phyloP scores from a whole-genome alignment of 2,888 invertebrate species.

The Cheilosia vernalis region DNA sequence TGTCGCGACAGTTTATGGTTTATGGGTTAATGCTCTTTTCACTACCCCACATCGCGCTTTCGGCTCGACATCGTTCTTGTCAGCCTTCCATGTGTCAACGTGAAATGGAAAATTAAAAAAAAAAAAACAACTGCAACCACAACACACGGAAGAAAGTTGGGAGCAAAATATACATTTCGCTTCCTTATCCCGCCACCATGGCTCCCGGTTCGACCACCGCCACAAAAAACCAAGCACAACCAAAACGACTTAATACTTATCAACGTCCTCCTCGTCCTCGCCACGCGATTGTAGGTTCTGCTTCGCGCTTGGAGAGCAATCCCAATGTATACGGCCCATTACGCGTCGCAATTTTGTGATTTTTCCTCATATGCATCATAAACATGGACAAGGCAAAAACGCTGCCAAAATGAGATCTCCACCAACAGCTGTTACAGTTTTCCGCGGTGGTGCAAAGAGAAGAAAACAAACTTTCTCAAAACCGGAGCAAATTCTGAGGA shows the following conservation, averaged over 20 bases:
- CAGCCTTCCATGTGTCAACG: slow-evolving; percentile 54
- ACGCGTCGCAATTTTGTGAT: slow-evolving; percentile 49
- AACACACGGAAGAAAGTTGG: slow-evolving; percentile 51
- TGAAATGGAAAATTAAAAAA: slow-evolving; percentile 44
- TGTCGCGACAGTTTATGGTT: slow-evolving; percentile 57
- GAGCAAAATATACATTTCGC: slow-evolving; percentile 56
- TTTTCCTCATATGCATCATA: slow-evolving; percentile 66
- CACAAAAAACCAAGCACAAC: slow-evolving; percentile 19
- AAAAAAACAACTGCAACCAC: slow-evolving; percentile 11
- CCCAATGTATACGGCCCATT: slow-evolving; percentile 49
- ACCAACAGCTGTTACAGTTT: slow-evolving; percentile 66
- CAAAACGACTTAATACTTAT: slow-evolving; percentile 17
- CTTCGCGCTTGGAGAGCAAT: slow-evolving; percentile 46
- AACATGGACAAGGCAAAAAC: slow-evolving; percentile 70
- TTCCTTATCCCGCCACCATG: slow-evolving; percentile 61
- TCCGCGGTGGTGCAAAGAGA: not conserved
- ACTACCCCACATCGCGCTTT: slow-evolving; percentile 27
- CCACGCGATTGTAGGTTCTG: slow-evolving; percentile 34
- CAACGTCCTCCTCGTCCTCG: slow-evolving; percentile 1
- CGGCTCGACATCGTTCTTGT: slow-evolving; percentile 16
- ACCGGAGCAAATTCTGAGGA: slow-evolving; percentile 58
- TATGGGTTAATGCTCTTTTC: slow-evolving; percentile 62
- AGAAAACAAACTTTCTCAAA: slow-evolving; percentile 24
- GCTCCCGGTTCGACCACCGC: slow-evolving; percentile 16
- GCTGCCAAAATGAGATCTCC: slow-evolving; percentile 72